Evolutionary conservation across 37 sponge, comb jelly and placozoan species (phyloP), one percentile per base, ranked within the genome.

Genomic region (Aplysina aerophoba): DNA sequence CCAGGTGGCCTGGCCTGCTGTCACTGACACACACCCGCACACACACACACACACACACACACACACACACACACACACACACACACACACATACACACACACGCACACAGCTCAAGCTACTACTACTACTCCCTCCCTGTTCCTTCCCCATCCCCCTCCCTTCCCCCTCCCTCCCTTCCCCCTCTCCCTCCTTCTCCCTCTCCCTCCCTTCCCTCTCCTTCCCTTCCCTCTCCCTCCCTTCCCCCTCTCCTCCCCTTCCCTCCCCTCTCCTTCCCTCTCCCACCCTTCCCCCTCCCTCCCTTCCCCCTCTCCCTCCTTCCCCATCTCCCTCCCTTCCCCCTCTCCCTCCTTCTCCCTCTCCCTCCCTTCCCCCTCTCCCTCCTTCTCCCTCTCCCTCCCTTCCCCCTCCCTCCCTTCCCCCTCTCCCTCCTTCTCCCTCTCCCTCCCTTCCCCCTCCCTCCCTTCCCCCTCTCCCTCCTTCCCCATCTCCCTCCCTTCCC

Each of bases 1-100:
- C 75, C 31, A 81, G 94, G 93, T 89, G 38, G 2, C n/a, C 50
- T 44, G 50, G 50, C 50, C n/a, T n/a, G n/a, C n/a, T n/a, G n/a
- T n/a, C n/a, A n/a, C n/a, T n/a, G n/a, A n/a, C n/a, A n/a, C n/a
- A n/a, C n/a, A n/a, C n/a, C n/a, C n/a, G n/a, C n/a, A n/a, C n/a
- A n/a, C n/a, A n/a, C n/a, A n/a, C n/a, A n/a, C n/a, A n/a, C n/a
- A n/a, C n/a, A n/a, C n/a, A n/a, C 30, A 30, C 34, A 16, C 34
- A 69, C 34, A 27, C 33, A 1, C 6, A 6, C 34, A 30, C 71
- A 69, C 34, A 35, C 30, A 30, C 34, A 16, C 34, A 69, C 34
- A 27, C 33, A 1, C 6, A 6, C 34, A 30, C 71, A 69, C 34
- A 35, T 69, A 30, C 34, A 16, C 34, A 69, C 34, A 27, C 33